Evolutionary conservation across 2,888 invertebrate genomes (phyloP).

Genomic region (Catocala fraxini): DNA sequence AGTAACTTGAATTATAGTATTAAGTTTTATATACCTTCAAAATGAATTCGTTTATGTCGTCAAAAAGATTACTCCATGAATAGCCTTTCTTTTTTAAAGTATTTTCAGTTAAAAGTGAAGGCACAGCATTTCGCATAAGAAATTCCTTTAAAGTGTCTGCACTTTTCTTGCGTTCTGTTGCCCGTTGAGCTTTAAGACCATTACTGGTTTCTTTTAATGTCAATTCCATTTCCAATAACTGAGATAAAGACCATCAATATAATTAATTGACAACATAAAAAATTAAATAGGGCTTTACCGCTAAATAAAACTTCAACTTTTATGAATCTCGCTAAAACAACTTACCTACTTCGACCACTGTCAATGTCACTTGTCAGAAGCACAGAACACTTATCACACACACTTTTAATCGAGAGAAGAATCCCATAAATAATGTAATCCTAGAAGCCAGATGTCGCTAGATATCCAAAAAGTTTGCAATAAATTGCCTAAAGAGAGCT

Average conservation of each 20-base stretch:
- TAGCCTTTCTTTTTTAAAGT: slow-evolving; percentile 69
- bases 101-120: slow-evolving; percentile 73
- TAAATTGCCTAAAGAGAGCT: too few relatives aligned
- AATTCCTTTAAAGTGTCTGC: slow-evolving; percentile 77
- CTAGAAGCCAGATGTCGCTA: too few relatives aligned
- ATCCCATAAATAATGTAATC: too few relatives aligned
- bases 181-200: slow-evolving; percentile 71
- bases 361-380: too few relatives aligned
- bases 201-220: slow-evolving; percentile 71
- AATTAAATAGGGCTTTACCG: too few relatives aligned
- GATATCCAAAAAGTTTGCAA: too few relatives aligned
- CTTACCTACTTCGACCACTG: too few relatives aligned
- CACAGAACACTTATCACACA: too few relatives aligned
- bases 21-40: slow-evolving; percentile 66
- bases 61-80: slow-evolving; percentile 80
- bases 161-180: slow-evolving; percentile 80
- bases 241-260: not conserved
- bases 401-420: too few relatives aligned
- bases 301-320: too few relatives aligned
- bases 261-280: too few relatives aligned
- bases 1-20: not conserved
- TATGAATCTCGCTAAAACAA: too few relatives aligned
- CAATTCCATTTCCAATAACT: slow-evolving; percentile 62
- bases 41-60: slow-evolving; percentile 75
- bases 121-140: slow-evolving; percentile 74